phyloP scores from a whole-genome alignment of 2,888 invertebrate genomes.

The Biston betularia region DNA sequence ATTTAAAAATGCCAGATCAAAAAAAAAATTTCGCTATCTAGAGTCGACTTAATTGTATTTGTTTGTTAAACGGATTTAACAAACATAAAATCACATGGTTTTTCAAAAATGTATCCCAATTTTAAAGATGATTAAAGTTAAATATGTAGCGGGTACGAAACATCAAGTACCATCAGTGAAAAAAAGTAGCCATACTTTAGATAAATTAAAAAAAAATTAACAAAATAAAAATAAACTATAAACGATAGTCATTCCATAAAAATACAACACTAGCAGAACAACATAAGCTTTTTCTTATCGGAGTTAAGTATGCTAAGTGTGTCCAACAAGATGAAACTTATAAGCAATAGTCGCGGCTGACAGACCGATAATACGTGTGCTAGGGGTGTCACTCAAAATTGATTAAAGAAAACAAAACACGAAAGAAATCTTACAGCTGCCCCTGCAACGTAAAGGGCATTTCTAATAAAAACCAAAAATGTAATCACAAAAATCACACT shows the following conservation, averaged over 20 bases:
- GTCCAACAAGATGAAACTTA: conserved; percentile 52
- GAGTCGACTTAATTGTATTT: no score
- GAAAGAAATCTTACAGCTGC: neutral
- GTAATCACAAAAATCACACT: neutral
- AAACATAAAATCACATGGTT: no score
- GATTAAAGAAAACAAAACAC: conserved; percentile 10
- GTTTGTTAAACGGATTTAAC: no score
- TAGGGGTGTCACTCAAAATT: conserved; percentile 55
- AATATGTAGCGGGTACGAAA: no score
- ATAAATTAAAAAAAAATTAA: no score
- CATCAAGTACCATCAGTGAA: no score
- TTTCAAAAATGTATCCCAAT: no score
- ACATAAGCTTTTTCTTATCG: conserved; percentile 23
- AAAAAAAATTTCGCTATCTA: no score
- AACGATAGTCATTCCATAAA: conserved; percentile 6
- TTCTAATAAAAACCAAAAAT: neutral
- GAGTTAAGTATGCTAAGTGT: conserved; percentile 45
- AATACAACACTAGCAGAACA: conserved; percentile 10
- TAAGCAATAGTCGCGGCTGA: conserved; percentile 53
- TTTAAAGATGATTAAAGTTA: no score
- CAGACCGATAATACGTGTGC: conserved; percentile 48
- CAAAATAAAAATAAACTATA: no score
- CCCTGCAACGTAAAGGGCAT: neutral
- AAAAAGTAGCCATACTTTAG: no score
- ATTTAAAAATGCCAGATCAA: no score